Evolutionary conservation across 2,113 vertebrate genomes (phyloP).

Genomic region (Neogobius melanostomus): DNA sequence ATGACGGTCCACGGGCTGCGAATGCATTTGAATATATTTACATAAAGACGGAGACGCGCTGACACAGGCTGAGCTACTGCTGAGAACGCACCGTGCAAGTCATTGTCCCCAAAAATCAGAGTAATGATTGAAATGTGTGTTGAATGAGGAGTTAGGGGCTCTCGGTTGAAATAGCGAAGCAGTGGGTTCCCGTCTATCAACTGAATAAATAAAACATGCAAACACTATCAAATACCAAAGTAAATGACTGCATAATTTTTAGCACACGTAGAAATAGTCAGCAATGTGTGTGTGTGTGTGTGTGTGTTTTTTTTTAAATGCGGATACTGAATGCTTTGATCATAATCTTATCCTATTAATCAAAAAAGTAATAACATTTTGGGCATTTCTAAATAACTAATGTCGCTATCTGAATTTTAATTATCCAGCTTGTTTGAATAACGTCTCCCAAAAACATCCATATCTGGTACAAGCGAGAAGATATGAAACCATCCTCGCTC

Average conservation of each 20-base stretch:
- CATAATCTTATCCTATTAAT: constrained; percentile 21
- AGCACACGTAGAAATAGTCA: constrained; percentile 12
- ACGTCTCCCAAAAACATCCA: constrained; percentile 23
- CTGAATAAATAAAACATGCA: constrained; percentile 5
- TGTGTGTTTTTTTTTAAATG: background rate
- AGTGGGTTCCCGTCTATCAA: constrained; percentile 6
- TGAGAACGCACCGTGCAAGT: constrained; percentile 42
- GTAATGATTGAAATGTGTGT: constrained; percentile 44
- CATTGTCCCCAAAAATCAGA: constrained; percentile 56
- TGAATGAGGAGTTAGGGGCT: background rate
- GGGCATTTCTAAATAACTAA: constrained; percentile 5
- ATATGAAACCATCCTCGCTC: constrained; percentile 52
- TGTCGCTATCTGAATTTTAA: constrained; percentile 7
- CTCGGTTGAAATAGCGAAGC: constrained; percentile 8
- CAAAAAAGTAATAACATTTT: constrained; percentile 8
- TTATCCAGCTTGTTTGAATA: constrained; percentile 9
- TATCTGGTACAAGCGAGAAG: constrained; percentile 37
- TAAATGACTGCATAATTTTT: constrained; percentile 27
- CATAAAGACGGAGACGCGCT: constrained; percentile 73
- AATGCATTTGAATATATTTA: constrained; percentile 80
- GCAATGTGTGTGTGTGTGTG: background rate
- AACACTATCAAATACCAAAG: constrained; percentile 20
- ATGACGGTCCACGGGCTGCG: constrained; percentile 53
- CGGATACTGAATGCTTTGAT: constrained; percentile 19
- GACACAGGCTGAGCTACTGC: constrained; percentile 48